Conservation (phyloP, 2,113 vertebrate genomes). For the Fukomys damarensis region DNA sequence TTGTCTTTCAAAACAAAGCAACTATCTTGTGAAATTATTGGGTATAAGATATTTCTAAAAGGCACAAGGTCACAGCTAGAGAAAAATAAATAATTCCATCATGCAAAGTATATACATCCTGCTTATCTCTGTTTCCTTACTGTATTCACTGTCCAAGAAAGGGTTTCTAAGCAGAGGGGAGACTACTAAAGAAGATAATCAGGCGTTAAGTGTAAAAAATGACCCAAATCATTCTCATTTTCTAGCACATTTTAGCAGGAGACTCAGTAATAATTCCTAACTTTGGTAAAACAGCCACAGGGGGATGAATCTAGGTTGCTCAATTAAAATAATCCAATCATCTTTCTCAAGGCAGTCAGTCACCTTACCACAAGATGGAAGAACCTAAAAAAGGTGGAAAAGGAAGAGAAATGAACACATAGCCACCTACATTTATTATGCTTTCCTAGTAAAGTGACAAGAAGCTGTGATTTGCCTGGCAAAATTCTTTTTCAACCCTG, state of each 20-base stretch:
- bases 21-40: background rate
- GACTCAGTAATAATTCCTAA: conserved; percentile 57
- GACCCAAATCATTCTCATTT: conserved; percentile 46
- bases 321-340: conserved; percentile 67
- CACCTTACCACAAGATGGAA: background rate
- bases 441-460: background rate
- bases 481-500: background rate
- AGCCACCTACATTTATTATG: background rate
- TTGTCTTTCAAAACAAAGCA: conserved; percentile 41
- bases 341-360: conserved; percentile 34
- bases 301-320: conserved; percentile 38
- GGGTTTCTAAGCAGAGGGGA: conserved; percentile 39
- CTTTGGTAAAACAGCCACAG: conserved; percentile 58
- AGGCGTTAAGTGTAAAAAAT: conserved; percentile 33
- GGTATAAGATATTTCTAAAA: conserved; percentile 29
- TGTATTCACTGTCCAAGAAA: background rate
- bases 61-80: background rate
- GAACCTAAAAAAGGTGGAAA: background rate
- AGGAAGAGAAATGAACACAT: background rate
- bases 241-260: conserved; percentile 57
- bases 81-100: background rate
- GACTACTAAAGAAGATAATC: conserved; percentile 13
- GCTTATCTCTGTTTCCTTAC: conserved; percentile 3
- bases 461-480: background rate
- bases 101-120: background rate